A percentile compares a stretch with the other conserved stretches of the same genome.
Conservation (phyloP, 2,888 invertebrate genomes). For the Lasiommata megera region DNA sequence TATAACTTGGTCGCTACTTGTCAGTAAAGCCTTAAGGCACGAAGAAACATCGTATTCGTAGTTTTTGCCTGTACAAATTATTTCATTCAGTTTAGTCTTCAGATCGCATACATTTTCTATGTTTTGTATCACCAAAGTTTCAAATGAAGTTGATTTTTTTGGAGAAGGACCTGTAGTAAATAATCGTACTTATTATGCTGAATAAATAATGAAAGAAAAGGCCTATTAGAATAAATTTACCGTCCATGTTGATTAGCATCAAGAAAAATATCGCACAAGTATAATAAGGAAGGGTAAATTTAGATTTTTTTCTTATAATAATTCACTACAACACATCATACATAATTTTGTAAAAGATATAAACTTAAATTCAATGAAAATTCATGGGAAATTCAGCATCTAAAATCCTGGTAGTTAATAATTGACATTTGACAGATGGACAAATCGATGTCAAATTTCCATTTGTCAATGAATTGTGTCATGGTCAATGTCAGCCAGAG, state of each 20-base stretch:
- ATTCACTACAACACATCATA: conserved; percentile 5
- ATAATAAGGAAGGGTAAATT: background rate
- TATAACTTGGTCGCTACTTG: conserved; percentile 71
- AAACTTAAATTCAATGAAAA: background rate
- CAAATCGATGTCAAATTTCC: conserved; percentile 21
- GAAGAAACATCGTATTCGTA: conserved; percentile 71
- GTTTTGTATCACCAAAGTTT: conserved; percentile 65
- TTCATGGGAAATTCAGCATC: background rate
- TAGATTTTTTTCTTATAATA: background rate
- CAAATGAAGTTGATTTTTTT: conserved; percentile 65
- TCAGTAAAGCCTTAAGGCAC: conserved; percentile 65
- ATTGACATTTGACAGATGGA: conserved; percentile 18
- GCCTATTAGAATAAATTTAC: conserved; percentile 26
- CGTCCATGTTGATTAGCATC: conserved; percentile 33
- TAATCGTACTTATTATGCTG: conserved; percentile 8
- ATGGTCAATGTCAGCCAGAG: conserved; percentile 20
- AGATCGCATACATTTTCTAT: conserved; percentile 65
- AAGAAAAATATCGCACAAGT: conserved; percentile 6
- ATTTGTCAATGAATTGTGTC: conserved; percentile 10
- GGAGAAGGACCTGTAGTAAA: conserved; percentile 54
- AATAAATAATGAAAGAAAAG: conserved; percentile 4
- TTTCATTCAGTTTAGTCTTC: conserved; percentile 67
- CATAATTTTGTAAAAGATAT: conserved; percentile 10
- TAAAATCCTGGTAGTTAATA: background rate
- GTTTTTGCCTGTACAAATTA: conserved; percentile 67